Evolutionary conservation across 2,113 vertebrate species (phyloP), one percentile per base, ranked within the genome.

Genomic region (Tretioscincus oriximinensis): DNA sequence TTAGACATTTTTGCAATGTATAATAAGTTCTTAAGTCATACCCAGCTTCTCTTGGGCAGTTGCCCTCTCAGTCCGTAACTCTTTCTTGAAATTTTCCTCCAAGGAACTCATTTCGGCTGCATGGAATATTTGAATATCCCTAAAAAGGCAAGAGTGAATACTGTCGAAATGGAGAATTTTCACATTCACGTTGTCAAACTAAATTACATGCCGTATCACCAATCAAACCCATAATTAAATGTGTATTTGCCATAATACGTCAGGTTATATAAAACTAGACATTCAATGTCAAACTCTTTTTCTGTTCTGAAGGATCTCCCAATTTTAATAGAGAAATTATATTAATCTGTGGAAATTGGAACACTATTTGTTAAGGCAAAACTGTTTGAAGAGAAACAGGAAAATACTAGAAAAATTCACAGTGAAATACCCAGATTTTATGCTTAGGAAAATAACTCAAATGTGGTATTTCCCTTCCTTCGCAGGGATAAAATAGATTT

Each of bases 31-130:
- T 12, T 24, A 9, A 45, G 26, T 47, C 72, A 41, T 93, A 94
- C 92, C 89, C 81, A 91, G 67, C 54, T 92, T 93, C 71, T 84
- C 76, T 58, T 92, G 88, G 12, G 90, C 84, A 18, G 87, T 65
- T 22, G 81, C 24, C 58, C 85, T 91, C 85, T 93, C 92, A 1
- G 61, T 35, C 61, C 84, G 84, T 84, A 93, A 61, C 10, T 78
- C 47, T 3, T 85, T 81, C 84, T 81, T 82, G 82, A 91, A 85
- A 12, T 60, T 75, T 66, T 87, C 81, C 76, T 94, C 89, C 80
- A 93, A 5, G 22, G 79, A 64, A 9, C 1, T 65, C 14, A 92
- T 26, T 65, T 92, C 85, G 7, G 31, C 2, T 66, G 26, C 8
- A 3, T 92, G 89, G 81, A 77, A 45, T 65, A 85, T 73, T 41